Evolutionary conservation across 2,113 vertebrate genomes (phyloP), one percentile per base, ranked within the genome.

Genomic region (Trematomus loennbergii): DNA sequence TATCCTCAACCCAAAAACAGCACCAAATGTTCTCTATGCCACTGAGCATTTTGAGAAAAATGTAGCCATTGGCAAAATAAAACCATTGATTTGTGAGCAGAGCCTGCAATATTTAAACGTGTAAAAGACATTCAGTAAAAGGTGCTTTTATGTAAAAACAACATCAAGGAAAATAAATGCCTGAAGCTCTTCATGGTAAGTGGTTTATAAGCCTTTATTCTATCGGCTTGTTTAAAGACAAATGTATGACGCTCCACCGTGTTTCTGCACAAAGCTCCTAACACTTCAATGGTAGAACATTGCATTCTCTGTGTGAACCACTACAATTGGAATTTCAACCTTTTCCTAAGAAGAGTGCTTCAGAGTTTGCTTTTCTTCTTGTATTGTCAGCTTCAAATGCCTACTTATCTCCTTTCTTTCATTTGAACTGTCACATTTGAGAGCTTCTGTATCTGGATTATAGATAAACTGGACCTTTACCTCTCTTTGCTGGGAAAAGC

Each of bases 381-480:
- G 61, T 20, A 59, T 46, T 22, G 18, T 52, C 17, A 58, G 55
- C 45, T 60, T 78, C 0, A 50, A 75, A 72, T 65, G 58, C 43
- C 58, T 20, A 78, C 9, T 72, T 22, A 68, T 67, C 29, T 55
- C 48, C 8, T 40, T 29, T n/a, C 17, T 59, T 81, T 82, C n/a
- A 55, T 62, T 58, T 10, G 9, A 72, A 54, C 5, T 36, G 20
- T 7, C 15, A 0, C 17, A 22, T 75, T 29, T 25, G n/a, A 72
- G 33, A 84, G 59, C 18, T 45, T 57, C 18, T 54, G 54, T 12
- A 22, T 73, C 54, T 43, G 22, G 36, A 59, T 17, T 65, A 22
- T 1, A 72, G 74, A 83, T 70, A 69, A 79, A 84, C 59, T 33
- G 13, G 36, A 75, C 61, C 2, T 60, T 46, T 61, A 59, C 16